These are phyloP conservation scores for Akabosia matsudoensis DNA, from an alignment of 1,140 invertebrate species.

Conservation along the genomic window DNA sequence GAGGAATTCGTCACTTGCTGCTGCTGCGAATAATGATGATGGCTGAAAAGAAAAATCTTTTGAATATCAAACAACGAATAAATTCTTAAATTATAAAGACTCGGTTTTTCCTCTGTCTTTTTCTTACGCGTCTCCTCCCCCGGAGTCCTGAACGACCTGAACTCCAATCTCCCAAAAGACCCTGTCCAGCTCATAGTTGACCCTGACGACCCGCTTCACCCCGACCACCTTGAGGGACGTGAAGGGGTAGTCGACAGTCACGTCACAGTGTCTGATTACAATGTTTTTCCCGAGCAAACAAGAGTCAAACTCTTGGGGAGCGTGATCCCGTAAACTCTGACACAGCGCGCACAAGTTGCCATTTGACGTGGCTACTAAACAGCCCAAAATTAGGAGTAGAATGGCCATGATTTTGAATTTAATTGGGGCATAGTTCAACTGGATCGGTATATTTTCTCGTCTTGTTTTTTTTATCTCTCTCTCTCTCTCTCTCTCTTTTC, in stretches of 20 bases:
- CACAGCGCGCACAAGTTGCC: constrained; percentile 1
- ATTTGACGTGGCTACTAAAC: background rate
- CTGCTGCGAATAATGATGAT: background rate
- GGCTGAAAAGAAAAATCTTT: background rate
- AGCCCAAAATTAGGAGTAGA: too few species aligned
- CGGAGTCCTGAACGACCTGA: background rate
- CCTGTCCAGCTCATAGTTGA: background rate
- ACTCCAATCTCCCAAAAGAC: background rate
- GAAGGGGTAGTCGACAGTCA: background rate
- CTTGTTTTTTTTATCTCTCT: too few species aligned
- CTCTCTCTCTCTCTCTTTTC: too few species aligned
- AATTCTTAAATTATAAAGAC: background rate
- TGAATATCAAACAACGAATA: background rate
- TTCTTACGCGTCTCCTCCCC: background rate
- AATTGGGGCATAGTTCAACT: too few species aligned
- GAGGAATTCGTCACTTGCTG: background rate
- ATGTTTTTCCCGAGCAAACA: background rate
- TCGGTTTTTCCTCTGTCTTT: too few species aligned
- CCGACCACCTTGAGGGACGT: background rate
- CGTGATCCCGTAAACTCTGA: background rate
- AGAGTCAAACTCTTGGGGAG: background rate
- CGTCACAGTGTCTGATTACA: background rate
- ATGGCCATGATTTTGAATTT: too few species aligned
- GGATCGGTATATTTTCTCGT: too few species aligned
- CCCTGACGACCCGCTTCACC: background rate